A percentile compares a stretch with the other conserved stretches of the same genome.
phyloP scores from a whole-genome alignment of 2,113 vertebrate genomes.

The Chaenocephalus aceratus region DNA sequence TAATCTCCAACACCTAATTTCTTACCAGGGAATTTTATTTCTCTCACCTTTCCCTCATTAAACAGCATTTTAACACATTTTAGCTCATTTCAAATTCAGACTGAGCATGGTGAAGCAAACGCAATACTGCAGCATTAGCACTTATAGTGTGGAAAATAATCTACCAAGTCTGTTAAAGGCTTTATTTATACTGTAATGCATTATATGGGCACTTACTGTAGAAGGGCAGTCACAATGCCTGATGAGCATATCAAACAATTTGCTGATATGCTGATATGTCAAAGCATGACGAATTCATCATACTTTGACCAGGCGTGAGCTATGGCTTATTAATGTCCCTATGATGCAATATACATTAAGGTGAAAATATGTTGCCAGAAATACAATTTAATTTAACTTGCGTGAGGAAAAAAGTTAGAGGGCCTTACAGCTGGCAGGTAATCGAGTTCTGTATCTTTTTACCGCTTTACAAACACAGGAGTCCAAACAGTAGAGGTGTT shows the following conservation, averaged over 20 bases:
- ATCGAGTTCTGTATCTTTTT: slow-evolving; percentile 43
- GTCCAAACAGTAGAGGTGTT: slow-evolving; percentile 51
- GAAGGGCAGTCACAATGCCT: slow-evolving; percentile 20
- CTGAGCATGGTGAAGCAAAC: background rate
- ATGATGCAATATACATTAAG: slow-evolving; percentile 3
- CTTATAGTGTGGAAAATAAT: background rate
- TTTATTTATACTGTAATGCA: slow-evolving; percentile 37
- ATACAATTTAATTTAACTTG: background rate
- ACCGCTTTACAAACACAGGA: slow-evolving; percentile 37
- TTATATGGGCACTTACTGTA: background rate
- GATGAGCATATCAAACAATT: slow-evolving; percentile 17
- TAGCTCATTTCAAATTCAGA: slow-evolving; percentile 23
- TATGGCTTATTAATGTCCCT: slow-evolving; percentile 32
- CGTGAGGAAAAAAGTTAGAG: background rate
- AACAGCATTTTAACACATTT: slow-evolving; percentile 23
- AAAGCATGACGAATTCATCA: slow-evolving; percentile 4
- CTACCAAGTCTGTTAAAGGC: background rate
- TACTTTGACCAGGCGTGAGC: background rate
- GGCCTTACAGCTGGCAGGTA: slow-evolving; percentile 22
- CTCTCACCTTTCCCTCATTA: background rate
- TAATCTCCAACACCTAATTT: slow-evolving; percentile 2
- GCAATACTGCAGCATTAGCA: slow-evolving; percentile 36
- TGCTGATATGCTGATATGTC: slow-evolving; percentile 42
- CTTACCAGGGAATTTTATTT: slow-evolving; percentile 15
- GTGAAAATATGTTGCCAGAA: background rate